These are phyloP conservation scores for Pedionomus torquatus DNA, from an alignment of 2,113 vertebrate species.

Conservation along the genomic window DNA sequence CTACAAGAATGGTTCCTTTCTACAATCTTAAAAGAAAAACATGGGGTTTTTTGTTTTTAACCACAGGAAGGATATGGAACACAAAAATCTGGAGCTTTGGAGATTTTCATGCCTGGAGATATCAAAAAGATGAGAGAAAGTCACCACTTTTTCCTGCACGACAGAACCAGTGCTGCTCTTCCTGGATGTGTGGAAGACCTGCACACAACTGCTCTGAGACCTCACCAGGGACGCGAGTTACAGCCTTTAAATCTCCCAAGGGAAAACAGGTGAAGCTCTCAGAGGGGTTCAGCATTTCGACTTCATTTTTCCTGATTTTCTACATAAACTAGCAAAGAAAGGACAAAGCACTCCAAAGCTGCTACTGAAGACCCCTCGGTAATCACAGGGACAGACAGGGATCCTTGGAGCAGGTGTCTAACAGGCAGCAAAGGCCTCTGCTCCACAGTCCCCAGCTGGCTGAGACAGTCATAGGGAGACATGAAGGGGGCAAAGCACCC, in stretches of 20 bases:
- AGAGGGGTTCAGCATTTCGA: not conserved
- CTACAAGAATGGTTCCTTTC: accelerated
- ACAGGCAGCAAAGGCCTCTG: not conserved
- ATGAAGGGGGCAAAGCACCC: not conserved
- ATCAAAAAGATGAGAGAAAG: not conserved
- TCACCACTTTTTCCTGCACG: not conserved
- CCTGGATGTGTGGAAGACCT: not conserved
- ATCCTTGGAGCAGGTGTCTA: not conserved
- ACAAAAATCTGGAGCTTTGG: not conserved
- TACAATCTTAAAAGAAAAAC: not conserved
- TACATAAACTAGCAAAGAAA: not conserved
- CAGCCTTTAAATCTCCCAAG: not conserved
- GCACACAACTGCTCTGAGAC: not conserved
- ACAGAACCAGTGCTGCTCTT: not conserved
- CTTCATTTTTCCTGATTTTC: not conserved
- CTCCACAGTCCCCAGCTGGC: not conserved
- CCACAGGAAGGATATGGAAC: not conserved
- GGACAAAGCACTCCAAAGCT: not conserved
- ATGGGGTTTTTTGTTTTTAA: not conserved
- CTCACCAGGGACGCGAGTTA: not conserved
- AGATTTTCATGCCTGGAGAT: not conserved
- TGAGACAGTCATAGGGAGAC: not conserved
- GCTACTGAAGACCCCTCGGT: not conserved
- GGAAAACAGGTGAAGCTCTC: not conserved
- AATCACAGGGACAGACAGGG: not conserved